Conservation (phyloP, 2,113 vertebrate genomes). For the Eurypyga helias region DNA sequence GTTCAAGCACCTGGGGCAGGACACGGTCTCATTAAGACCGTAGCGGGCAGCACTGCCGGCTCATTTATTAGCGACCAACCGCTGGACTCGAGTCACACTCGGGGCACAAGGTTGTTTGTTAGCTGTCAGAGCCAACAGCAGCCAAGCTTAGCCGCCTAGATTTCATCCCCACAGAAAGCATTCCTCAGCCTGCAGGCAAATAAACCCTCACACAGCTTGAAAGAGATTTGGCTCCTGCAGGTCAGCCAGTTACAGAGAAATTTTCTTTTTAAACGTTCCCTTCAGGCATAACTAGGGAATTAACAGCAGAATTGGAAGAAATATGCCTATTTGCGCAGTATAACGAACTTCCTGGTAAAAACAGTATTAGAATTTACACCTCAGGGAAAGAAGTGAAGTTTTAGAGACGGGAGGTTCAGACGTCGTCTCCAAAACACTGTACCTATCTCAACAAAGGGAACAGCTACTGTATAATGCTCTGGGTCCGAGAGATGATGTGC, state of each 20-base stretch:
- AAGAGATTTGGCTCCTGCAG: not conserved
- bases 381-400: not conserved
- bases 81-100: not conserved
- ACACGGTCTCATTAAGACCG: not conserved
- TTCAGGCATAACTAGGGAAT: not conserved
- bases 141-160: not conserved
- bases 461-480: not conserved
- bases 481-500: not conserved
- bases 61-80: not conserved
- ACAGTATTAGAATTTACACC: not conserved
- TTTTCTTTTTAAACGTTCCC: not conserved
- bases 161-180: not conserved
- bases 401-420: not conserved
- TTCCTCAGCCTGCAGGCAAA: not conserved
- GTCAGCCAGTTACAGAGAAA: not conserved
- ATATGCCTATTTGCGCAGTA: not conserved
- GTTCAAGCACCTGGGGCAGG: not conserved
- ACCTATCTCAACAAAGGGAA: not conserved
- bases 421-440: not conserved
- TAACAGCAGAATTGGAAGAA: not conserved
- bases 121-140: not conserved
- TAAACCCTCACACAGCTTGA: not conserved
- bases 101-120: not conserved
- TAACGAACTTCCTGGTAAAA: not conserved
- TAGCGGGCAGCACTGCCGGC: not conserved